phyloP scores from a whole-genome alignment of 2,113 vertebrate species.

The Alosa alosa region DNA sequence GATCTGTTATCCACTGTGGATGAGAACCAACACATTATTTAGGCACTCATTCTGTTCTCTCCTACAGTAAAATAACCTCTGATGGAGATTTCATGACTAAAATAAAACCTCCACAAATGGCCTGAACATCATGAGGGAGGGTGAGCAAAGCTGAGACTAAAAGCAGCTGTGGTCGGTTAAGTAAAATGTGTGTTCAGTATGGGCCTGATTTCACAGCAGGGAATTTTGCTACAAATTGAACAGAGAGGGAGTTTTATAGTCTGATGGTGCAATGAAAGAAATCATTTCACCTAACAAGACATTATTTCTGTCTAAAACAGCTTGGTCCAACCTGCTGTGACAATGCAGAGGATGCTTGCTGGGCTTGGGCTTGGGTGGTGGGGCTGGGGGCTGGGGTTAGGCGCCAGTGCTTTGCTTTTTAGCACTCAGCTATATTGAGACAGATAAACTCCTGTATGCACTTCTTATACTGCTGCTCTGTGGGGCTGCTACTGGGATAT shows the following conservation, averaged over 20 bases:
- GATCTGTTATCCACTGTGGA: not conserved
- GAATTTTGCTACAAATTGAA: not conserved
- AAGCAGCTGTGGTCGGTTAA: not conserved
- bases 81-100: not conserved
- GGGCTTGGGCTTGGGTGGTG: too few species aligned
- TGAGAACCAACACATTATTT: not conserved
- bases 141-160: not conserved
- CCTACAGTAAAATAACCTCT: not conserved
- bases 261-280: not conserved
- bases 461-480: conserved; percentile 93
- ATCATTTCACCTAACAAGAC: not conserved
- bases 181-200: not conserved
- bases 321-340: not conserved
- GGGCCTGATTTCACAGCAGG: not conserved
- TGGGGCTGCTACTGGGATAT: conserved; percentile 89
- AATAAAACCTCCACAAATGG: not conserved
- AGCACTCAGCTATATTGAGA: conserved; percentile 89
- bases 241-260: not conserved
- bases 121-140: not conserved
- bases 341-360: not conserved
- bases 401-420: conserved; percentile 46
- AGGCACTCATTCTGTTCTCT: not conserved
- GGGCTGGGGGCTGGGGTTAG: not conserved
- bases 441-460: conserved; percentile 99
- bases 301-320: not conserved